These are phyloP conservation scores for Lepus europaeus DNA, from an alignment of 2,113 vertebrate species.

Conservation along the genomic window DNA sequence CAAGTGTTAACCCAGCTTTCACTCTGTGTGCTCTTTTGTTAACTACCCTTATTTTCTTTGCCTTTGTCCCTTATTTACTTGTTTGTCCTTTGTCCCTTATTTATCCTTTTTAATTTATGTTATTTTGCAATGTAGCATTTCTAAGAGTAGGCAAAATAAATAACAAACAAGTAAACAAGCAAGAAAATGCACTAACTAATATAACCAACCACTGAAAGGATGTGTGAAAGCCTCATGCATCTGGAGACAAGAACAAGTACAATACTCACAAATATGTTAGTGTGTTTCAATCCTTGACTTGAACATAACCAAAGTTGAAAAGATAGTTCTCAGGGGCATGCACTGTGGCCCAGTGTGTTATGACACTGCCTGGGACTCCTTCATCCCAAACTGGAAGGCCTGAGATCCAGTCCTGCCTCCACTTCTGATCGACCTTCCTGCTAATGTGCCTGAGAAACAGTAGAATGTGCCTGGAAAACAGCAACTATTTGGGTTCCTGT, in stretches of 20 bases:
- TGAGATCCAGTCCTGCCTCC: too few relatives aligned
- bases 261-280: neutral
- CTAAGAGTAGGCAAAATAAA: neutral
- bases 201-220: neutral
- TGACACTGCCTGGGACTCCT: neutral
- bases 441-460: too few relatives aligned
- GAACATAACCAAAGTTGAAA: neutral
- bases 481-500: too few relatives aligned
- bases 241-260: neutral
- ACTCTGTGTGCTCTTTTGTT: neutral
- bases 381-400: too few relatives aligned
- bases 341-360: neutral
- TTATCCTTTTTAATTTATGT: slow-evolving; percentile 1
- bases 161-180: neutral
- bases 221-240: neutral
- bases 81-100: neutral
- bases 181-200: neutral
- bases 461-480: too few relatives aligned
- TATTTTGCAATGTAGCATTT: neutral
- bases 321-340: neutral
- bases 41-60: neutral
- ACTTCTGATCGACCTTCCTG: too few relatives aligned
- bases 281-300: neutral
- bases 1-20: neutral
- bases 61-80: neutral